These are phyloP conservation scores for Smittia sp. DNA, from an alignment of 2,888 invertebrate species.

Conservation along the genomic window DNA sequence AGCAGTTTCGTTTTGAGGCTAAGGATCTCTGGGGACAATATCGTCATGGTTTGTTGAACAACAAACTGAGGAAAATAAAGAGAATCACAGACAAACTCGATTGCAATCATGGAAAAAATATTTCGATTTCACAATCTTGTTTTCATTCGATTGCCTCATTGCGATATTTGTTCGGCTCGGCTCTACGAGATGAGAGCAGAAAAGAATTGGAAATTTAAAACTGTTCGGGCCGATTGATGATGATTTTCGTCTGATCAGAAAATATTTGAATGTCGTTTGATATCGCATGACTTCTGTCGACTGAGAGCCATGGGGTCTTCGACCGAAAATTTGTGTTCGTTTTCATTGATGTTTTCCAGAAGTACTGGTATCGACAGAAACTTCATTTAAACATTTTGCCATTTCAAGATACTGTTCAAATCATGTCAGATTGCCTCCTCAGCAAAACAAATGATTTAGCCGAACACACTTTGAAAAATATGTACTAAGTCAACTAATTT, in stretches of 20 bases:
- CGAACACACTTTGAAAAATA: too few species aligned
- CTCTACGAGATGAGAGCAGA: neutral
- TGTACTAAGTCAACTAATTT: too few species aligned
- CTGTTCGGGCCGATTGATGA: neutral
- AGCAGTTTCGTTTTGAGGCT: neutral
- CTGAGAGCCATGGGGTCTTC: too few species aligned
- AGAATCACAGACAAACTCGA: conserved; percentile 17
- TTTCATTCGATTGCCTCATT: neutral
- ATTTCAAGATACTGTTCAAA: too few species aligned
- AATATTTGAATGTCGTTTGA: too few species aligned
- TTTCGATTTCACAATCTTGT: conserved; percentile 31
- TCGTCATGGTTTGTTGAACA: conserved; percentile 2
- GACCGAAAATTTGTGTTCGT: too few species aligned
- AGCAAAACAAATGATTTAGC: too few species aligned
- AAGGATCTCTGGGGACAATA: neutral
- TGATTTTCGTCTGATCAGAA: neutral
- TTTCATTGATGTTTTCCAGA: too few species aligned
- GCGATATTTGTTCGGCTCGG: neutral
- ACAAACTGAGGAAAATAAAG: conserved; percentile 19
- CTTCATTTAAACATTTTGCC: too few species aligned
- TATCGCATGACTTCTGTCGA: too few species aligned
- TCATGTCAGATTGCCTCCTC: too few species aligned
- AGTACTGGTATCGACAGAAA: too few species aligned
- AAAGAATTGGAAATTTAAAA: neutral
- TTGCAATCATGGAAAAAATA: conserved; percentile 26